Evolutionary conservation across 2,797 vertebrate species (phyloP).

Genomic region (Trachurus trachurus): DNA sequence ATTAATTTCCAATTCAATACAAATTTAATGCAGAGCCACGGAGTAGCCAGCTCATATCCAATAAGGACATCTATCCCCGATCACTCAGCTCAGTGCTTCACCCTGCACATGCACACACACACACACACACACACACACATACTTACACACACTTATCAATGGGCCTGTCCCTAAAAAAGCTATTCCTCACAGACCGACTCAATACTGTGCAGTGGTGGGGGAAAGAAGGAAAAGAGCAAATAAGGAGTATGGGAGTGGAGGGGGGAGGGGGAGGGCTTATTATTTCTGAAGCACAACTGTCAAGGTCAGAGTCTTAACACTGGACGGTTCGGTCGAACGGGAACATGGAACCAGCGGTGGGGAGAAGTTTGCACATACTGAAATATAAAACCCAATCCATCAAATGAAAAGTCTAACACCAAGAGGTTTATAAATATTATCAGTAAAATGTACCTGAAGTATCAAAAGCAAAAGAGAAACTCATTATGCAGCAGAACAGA

Average conservation of each 20-base stretch:
- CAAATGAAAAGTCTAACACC: background rate
- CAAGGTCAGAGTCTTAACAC: slow-evolving; percentile 73
- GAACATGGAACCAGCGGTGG: background rate
- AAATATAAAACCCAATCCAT: background rate
- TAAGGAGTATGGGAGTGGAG: slow-evolving; percentile 54
- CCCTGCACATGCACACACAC: slow-evolving; percentile 25
- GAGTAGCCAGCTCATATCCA: slow-evolving; percentile 82
- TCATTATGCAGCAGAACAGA: background rate
- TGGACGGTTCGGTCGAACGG: slow-evolving; percentile 14
- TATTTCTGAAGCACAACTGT: slow-evolving; percentile 69
- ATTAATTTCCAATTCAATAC: slow-evolving; percentile 83
- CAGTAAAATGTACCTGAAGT: background rate
- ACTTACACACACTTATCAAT: slow-evolving; percentile 66
- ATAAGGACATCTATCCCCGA: slow-evolving; percentile 78
- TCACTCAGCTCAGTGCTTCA: slow-evolving; percentile 65
- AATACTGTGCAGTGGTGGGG: slow-evolving; percentile 61
- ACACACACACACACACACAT: slow-evolving; percentile 32
- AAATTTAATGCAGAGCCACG: slow-evolving; percentile 81
- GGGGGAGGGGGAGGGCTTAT: slow-evolving; percentile 42
- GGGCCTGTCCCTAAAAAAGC: slow-evolving; percentile 78
- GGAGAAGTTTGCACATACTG: too few relatives aligned
- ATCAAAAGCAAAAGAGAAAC: background rate
- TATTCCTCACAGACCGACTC: slow-evolving; percentile 78
- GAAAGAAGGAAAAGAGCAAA: slow-evolving; percentile 45
- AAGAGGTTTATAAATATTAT: background rate